phyloP scores from a whole-genome alignment of 2,888 invertebrate species.

The Dasysyrphus tricinctus region DNA sequence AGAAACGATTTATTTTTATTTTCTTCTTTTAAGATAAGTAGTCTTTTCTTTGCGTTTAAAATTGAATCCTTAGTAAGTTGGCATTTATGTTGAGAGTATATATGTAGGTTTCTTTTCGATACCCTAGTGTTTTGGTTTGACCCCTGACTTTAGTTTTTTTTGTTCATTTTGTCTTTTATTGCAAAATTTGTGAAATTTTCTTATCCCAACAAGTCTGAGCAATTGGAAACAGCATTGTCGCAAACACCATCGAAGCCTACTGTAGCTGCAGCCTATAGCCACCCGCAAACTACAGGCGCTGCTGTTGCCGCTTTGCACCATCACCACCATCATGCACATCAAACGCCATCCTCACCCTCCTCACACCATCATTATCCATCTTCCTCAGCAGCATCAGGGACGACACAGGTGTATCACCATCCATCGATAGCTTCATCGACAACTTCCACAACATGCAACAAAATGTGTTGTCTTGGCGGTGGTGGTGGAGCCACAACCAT shows the following conservation, averaged over 20 bases:
- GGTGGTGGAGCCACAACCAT: constrained; percentile 64
- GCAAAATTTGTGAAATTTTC: constrained; percentile 33
- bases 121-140: background rate
- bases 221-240: constrained; percentile 70
- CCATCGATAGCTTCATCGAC: constrained; percentile 65
- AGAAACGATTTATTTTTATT: constrained; percentile 9
- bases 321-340: constrained; percentile 44
- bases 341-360: constrained; percentile 57
- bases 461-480: constrained; percentile 77
- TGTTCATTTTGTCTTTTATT: constrained; percentile 19
- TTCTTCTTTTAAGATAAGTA: constrained; percentile 10
- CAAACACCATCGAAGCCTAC: constrained; percentile 65
- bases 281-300: constrained; percentile 54
- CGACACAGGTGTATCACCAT: constrained; percentile 56
- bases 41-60: constrained; percentile 21
- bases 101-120: constrained; percentile 7
- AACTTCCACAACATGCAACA: constrained; percentile 73
- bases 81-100: background rate
- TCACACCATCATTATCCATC: constrained; percentile 53
- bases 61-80: constrained; percentile 27
- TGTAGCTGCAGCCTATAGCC: constrained; percentile 71
- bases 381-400: constrained; percentile 46
- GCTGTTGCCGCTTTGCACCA: constrained; percentile 37
- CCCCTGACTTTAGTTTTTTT: constrained; percentile 3
- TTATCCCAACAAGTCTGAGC: constrained; percentile 76